Percentiles rank a stretch among this genome's conserved stretches.
phyloP scores from a whole-genome alignment of 2,888 invertebrate species.

The Amiota mariae region DNA sequence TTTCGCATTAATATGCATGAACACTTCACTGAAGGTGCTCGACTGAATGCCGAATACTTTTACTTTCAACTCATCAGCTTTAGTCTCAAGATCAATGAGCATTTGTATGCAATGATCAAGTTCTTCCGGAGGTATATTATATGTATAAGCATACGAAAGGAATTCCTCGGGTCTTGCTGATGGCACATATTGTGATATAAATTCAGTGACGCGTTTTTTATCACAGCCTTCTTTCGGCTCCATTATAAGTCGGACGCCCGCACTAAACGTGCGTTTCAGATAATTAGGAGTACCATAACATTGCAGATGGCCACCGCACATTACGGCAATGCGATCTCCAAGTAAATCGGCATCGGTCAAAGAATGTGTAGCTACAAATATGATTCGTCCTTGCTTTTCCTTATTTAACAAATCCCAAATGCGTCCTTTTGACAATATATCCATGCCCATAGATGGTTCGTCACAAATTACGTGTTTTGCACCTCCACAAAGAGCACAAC shows the following conservation, averaged over 20 bases:
- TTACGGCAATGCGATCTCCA: slow-evolving; percentile 88
- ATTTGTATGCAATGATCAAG: slow-evolving; percentile 78
- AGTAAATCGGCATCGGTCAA: slow-evolving; percentile 92
- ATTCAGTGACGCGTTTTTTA: slow-evolving; percentile 74
- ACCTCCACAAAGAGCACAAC: slow-evolving; percentile 82
- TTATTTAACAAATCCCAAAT: slow-evolving; percentile 86
- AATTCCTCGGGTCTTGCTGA: slow-evolving; percentile 78
- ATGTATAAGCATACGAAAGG: slow-evolving; percentile 83
- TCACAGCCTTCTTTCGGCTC: slow-evolving; percentile 75
- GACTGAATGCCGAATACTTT: slow-evolving; percentile 86
- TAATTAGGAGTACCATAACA: slow-evolving; percentile 86
- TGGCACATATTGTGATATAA: slow-evolving; percentile 79
- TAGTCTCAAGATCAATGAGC: slow-evolving; percentile 79
- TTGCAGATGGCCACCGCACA: slow-evolving; percentile 84
- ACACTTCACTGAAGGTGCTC: slow-evolving; percentile 90
- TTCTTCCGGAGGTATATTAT: slow-evolving; percentile 78
- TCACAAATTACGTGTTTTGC: slow-evolving; percentile 82
- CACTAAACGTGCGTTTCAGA: slow-evolving; percentile 85
- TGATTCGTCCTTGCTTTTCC: slow-evolving; percentile 82
- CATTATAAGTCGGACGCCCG: slow-evolving; percentile 81
- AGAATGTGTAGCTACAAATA: slow-evolving; percentile 87
- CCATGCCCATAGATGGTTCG: slow-evolving; percentile 87
- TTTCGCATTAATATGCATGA: slow-evolving; percentile 79
- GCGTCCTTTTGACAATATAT: slow-evolving; percentile 84
- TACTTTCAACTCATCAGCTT: slow-evolving; percentile 77